phyloP scores from a whole-genome alignment of 2,797 vertebrate genomes.

The Nannoperca australis region DNA sequence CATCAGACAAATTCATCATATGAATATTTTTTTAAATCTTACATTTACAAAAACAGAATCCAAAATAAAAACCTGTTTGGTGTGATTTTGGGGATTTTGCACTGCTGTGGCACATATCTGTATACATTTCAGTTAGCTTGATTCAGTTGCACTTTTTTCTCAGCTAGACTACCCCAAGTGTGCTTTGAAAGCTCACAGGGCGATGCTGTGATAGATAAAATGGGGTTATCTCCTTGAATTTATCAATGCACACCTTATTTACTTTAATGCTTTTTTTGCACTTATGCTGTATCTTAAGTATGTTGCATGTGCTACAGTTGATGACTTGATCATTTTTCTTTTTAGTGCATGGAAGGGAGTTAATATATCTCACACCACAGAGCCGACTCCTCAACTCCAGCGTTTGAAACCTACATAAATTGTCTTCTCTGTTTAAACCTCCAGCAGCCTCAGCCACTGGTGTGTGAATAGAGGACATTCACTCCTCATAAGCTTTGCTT shows the following conservation, averaged over 20 bases:
- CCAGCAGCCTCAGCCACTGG: conserved; percentile 30
- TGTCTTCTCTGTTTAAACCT: conserved; percentile 47
- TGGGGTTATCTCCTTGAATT: conserved; percentile 26
- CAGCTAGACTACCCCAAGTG: conserved; percentile 16
- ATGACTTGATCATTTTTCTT: conserved; percentile 17
- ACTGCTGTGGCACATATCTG: conserved; percentile 1
- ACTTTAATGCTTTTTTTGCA: background rate
- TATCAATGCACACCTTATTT: conserved; percentile 9
- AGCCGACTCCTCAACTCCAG: conserved; percentile 17
- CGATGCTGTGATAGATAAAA: conserved; percentile 36
- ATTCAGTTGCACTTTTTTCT: conserved; percentile 24
- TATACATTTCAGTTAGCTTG: conserved; percentile 34
- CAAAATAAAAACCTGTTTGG: conserved; percentile 29
- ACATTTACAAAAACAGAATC: conserved; percentile 8
- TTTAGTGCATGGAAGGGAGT: conserved; percentile 14
- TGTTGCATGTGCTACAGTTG: conserved; percentile 11
- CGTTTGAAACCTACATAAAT: conserved; percentile 52
- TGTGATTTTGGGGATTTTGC: background rate
- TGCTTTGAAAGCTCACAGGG: conserved; percentile 28
- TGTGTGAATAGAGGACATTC: conserved; percentile 42
- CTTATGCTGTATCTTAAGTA: background rate
- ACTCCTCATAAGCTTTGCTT: conserved; percentile 30
- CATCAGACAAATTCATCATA: conserved; percentile 22
- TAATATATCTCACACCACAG: conserved; percentile 32
- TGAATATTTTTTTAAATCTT: too few species aligned